Base-by-base conservation (phyloP, 2,888 invertebrate genomes). In the Plusia festucae region DNA sequence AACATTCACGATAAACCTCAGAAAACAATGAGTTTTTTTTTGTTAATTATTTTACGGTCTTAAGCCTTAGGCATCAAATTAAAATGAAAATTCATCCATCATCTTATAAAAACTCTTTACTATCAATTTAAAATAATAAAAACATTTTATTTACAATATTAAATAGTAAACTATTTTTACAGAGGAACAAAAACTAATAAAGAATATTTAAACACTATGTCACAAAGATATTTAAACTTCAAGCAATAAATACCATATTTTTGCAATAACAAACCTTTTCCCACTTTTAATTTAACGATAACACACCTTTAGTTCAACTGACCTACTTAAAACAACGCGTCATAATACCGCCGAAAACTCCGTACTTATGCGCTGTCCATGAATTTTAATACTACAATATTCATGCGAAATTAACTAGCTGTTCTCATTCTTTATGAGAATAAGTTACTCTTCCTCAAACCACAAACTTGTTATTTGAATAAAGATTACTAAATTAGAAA, bases 111-210 rank as follows among this genome's bases (percentile, higher is more conserved):
- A 93, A 91, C 88, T 76, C 82, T 84, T 85, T 88, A 87, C 91
- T 91, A 92, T 88, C 85, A 89, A 94, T 91, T 90, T 94, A 93
- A 89, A 93, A 89, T 89, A 91, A 90, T 92, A 93, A 92, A 93
- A 93, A 92, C 92, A 91, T 93, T 94, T 91, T 94, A 94, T 94
- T 89, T 94, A 94, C 94, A 94, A 76, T 81, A 79, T 93, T 93
- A 93, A 93, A 92, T 92, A 92, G 89, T 88, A 89, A 84, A 89
- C 89, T 88, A 87, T 91, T 91, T 92, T 92, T 94, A 94, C 94
- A 94, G 88, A 94, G 94, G 95, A 94, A 94, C 94, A 92, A 94
- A 94, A 88, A 80, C n/a, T n/a, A n/a, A n/a, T n/a, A n/a, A n/a
- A n/a, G n/a, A n/a, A n/a, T n/a, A n/a, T n/a, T n/a, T n/a, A n/a